Evolutionary conservation across 1,140 invertebrate genomes (phyloP).

Genomic region (Pemphigus obesinymphae): DNA sequence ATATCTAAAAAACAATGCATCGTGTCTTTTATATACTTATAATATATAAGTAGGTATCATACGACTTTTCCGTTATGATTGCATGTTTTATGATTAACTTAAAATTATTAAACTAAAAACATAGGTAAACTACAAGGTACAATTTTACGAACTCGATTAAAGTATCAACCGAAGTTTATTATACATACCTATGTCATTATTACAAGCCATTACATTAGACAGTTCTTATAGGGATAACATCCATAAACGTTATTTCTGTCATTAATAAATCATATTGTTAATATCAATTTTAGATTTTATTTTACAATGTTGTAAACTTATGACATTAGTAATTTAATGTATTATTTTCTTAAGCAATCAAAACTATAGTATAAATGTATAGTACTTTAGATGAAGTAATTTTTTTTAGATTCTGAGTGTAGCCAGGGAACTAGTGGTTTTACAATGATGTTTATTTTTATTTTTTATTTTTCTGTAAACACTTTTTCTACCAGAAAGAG

Average conservation of each 20-base stretch:
- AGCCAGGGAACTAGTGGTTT: too few species aligned
- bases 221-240: neutral
- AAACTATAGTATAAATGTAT: too few species aligned
- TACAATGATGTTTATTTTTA: too few species aligned
- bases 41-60: too few species aligned
- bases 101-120: neutral
- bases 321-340: neutral
- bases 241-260: neutral
- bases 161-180: neutral
- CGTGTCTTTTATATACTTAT: neutral
- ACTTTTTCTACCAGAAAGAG: too few species aligned
- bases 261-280: neutral
- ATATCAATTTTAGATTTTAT: neutral
- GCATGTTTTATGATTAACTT: neutral
- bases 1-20: neutral
- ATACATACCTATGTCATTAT: neutral
- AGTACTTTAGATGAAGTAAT: too few species aligned
- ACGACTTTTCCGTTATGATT: neutral
- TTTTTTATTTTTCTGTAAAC: too few species aligned
- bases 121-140: neutral
- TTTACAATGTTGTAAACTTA: neutral
- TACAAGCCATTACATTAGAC: neutral
- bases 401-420: too few species aligned
- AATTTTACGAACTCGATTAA: neutral
- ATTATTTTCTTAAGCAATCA: neutral